These are phyloP conservation scores for Asarcornis scutulata DNA, from an alignment of 2,113 vertebrate species.

Conservation along the genomic window DNA sequence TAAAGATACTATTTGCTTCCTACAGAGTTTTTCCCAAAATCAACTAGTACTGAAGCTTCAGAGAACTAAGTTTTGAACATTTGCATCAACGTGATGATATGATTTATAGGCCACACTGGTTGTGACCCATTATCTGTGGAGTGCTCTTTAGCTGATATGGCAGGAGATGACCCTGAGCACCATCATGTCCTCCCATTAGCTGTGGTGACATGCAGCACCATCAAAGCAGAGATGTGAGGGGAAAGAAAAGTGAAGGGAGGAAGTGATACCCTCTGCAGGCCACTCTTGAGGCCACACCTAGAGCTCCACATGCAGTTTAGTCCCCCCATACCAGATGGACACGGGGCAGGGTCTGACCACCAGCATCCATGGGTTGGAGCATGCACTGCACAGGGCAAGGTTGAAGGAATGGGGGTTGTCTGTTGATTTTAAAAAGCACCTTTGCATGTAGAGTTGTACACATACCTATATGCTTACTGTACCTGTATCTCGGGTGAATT, in stretches of 20 bases:
- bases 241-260: neutral
- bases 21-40: neutral
- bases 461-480: constrained; percentile 37
- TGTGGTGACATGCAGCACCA: accelerated
- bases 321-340: neutral
- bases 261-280: neutral
- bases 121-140: neutral
- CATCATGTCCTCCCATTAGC: neutral
- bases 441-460: neutral
- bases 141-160: neutral
- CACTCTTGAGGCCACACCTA: neutral
- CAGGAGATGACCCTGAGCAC: neutral
- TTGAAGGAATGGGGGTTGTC: neutral
- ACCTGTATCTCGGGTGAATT: constrained; percentile 79
- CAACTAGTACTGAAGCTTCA: neutral
- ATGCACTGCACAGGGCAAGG: accelerated
- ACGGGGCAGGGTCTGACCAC: accelerated
- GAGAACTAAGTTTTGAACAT: neutral
- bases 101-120: neutral
- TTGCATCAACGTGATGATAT: neutral
- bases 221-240: neutral
- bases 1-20: neutral
- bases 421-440: neutral
- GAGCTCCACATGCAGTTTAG: neutral
- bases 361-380: neutral